phyloP scores from a whole-genome alignment of 2,797 vertebrate species.

The Neopelma chrysocephalum region DNA sequence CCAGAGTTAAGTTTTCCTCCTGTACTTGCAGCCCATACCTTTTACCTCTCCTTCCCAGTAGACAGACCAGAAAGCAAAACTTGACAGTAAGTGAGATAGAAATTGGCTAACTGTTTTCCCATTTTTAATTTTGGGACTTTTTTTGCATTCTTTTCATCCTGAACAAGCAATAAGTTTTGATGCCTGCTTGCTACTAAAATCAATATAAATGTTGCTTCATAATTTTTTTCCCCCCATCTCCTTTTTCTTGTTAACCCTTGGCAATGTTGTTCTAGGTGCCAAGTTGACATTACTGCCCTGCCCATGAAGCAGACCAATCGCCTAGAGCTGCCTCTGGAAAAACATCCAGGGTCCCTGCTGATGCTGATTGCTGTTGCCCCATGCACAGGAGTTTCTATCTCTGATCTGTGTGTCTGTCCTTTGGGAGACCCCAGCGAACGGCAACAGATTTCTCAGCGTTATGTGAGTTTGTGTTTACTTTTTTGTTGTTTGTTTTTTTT shows the following conservation, averaged over 20 bases:
- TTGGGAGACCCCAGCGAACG: conserved; percentile 81
- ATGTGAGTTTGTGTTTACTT: conserved; percentile 76
- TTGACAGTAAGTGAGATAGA: not conserved
- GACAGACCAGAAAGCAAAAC: not conserved
- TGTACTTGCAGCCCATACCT: not conserved
- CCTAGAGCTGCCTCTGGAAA: conserved; percentile 83
- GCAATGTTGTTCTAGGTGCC: conserved; percentile 77
- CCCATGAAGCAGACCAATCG: conserved; percentile 77
- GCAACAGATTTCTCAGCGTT: conserved; percentile 79
- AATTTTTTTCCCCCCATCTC: not conserved
- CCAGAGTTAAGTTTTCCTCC: conserved; percentile 2
- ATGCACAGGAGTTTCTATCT: conserved; percentile 87
- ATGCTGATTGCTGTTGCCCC: conserved; percentile 84
- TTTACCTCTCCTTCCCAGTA: not conserved
- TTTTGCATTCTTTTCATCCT: not conserved
- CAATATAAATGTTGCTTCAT: not conserved
- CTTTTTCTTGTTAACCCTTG: not conserved
- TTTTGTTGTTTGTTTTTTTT: too few relatives aligned
- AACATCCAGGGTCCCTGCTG: conserved; percentile 82
- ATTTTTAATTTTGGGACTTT: not conserved
- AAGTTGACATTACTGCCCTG: conserved; percentile 84
- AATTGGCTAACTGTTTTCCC: not conserved
- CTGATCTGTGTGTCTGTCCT: conserved; percentile 84
- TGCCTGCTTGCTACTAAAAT: not conserved
- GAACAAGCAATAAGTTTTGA: not conserved